Conservation (phyloP, 2,888 invertebrate genomes). For the Cephus runcator region DNA sequence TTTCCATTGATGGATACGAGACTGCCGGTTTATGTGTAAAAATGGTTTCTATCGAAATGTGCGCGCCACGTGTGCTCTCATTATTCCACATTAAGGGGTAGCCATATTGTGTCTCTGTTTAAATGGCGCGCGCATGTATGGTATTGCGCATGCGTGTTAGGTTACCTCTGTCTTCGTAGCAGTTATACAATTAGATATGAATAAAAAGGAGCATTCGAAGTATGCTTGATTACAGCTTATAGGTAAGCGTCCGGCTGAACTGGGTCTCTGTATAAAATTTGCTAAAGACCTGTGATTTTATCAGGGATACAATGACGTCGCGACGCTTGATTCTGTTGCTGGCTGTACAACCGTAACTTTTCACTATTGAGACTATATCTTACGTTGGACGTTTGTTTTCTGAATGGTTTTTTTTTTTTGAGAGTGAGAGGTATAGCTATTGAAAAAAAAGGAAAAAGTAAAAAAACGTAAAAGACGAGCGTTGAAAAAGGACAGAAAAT, state of each 20-base stretch:
- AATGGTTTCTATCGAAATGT: neutral
- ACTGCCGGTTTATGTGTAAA: slow-evolving; percentile 35
- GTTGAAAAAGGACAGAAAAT: neutral
- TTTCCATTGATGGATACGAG: slow-evolving; percentile 28
- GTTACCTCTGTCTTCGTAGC: slow-evolving; percentile 20
- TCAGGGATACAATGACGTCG: neutral
- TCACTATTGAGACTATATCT: slow-evolving; percentile 20
- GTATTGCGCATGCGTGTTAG: neutral
- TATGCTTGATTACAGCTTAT: neutral
- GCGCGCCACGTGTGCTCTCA: neutral
- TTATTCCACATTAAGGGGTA: neutral
- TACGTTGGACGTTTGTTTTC: neutral
- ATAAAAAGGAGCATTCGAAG: neutral
- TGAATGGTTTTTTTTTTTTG: neutral
- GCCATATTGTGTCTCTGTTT: neutral
- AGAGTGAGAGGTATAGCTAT: neutral
- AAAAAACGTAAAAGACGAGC: neutral
- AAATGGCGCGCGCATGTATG: neutral
- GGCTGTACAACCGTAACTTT: slow-evolving; percentile 24
- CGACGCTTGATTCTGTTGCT: slow-evolving; percentile 6
- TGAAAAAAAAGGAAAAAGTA: neutral
- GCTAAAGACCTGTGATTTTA: neutral
- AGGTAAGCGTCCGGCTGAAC: neutral
- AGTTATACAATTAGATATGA: neutral
- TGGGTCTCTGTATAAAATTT: neutral